Evolutionary conservation across 2,797 vertebrate species (phyloP), one percentile per base, ranked within the genome.

Genomic region (Hypotaenidia okinawae): DNA sequence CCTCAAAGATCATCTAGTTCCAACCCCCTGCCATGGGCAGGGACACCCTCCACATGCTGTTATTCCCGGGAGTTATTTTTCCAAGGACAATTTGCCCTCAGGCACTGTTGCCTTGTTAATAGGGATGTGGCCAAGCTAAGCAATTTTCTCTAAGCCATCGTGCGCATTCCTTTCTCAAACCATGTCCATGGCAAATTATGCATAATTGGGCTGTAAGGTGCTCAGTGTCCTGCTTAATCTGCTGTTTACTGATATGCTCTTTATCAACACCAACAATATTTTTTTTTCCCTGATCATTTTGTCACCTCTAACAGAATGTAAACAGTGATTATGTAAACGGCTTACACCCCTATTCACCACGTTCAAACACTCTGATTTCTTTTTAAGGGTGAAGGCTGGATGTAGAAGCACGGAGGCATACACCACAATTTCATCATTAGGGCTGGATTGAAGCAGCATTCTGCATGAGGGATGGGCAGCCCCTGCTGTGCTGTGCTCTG

Each of bases 71-170:
- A 75, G 80, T 83, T 89, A 66, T 75, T 95, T 91, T 96, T 84
- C 43, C 95, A 94, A 93, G 89, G 92, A 87, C 91, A 89, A 73
- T 89, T 94, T 96, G 52, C 57, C 88, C 68, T 92, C 55, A 67
- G 88, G 87, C 73, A 49, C 69, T 86, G 69, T 24, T 90, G 62
- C 93, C 89, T 94, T 92, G 68, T 86, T 97, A 94, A 95, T 90
- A 93, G 92, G 77, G 87, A 93, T 82, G 82, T 13, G 19, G 83
- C 92, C 94, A 95, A 96, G 91, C 90, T 91, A 94, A 95, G 91
- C 90, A 97, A 87, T 96, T 93, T 95, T 96, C 93, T 91, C 90
- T 57, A 90, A 97, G 87, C 91, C 80, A 77, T 90, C 88, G 74
- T 90, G 67, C 91, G 84, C 74, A 75, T 84, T 91, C 92, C 92